phyloP scores from a whole-genome alignment of 2,113 vertebrate species.

The Seriola quinqueradiata region DNA sequence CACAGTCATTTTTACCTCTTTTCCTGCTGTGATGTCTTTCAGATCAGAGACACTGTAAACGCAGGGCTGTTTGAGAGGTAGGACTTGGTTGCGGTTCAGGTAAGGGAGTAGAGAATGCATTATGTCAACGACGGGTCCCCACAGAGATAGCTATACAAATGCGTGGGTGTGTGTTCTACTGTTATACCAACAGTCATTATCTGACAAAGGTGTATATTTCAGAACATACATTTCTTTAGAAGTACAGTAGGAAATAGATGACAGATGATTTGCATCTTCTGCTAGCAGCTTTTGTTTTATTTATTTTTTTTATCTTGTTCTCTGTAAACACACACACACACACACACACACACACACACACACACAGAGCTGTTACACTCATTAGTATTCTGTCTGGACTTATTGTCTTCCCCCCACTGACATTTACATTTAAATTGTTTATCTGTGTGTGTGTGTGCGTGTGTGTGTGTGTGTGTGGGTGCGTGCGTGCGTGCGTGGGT shows the following conservation, averaged over 20 bases:
- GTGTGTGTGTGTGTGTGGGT: constrained; percentile 10
- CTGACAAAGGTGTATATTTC: not conserved
- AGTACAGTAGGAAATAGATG: not conserved
- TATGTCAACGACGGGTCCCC: too few species aligned
- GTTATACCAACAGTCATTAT: not conserved
- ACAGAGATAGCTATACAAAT: too few species aligned
- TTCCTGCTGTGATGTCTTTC: too few species aligned
- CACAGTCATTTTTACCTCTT: too few species aligned
- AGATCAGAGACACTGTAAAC: too few species aligned
- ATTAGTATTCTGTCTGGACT: constrained; percentile 82
- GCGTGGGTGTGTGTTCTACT: constrained; percentile 3
- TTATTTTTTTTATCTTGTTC: constrained; percentile 3
- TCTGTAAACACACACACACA: not conserved
- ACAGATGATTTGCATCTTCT: constrained; percentile 24
- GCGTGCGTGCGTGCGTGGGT: not conserved
- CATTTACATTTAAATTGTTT: constrained; percentile 87
- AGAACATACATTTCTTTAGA: constrained; percentile 3
- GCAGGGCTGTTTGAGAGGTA: too few species aligned
- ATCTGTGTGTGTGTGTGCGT: constrained; percentile 54
- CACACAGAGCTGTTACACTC: constrained; percentile 51
- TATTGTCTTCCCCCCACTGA: constrained; percentile 81
- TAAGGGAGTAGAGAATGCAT: too few species aligned
- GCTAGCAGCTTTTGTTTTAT: constrained; percentile 30
- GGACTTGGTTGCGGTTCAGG: too few species aligned
- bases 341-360: constrained; percentile 41